phyloP scores from a whole-genome alignment of 1,140 invertebrate species.

The Meloidogyne exigua region DNA sequence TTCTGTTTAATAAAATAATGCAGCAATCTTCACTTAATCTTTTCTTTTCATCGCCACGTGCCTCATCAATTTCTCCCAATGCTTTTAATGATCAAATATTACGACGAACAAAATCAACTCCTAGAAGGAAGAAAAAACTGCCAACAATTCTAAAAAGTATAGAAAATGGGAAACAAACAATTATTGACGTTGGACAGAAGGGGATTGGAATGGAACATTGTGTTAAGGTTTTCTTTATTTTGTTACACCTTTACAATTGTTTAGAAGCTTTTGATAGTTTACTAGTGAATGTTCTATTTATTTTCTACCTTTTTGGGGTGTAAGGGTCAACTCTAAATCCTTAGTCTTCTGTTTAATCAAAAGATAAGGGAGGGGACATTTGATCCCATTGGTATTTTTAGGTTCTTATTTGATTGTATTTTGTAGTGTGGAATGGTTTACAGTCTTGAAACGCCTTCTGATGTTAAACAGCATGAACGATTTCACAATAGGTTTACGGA shows the following conservation, averaged over 20 bases:
- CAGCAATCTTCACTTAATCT: slow-evolving; percentile 15
- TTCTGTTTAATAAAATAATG: slow-evolving; percentile 6
- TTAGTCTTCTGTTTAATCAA: too few species aligned
- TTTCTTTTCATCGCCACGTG: slow-evolving; percentile 22
- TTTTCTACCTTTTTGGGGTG: background rate
- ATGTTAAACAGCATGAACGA: slow-evolving; percentile 31
- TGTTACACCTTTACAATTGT: too few species aligned
- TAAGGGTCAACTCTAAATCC: background rate
- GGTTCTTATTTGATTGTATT: slow-evolving; percentile 8
- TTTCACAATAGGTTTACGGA: slow-evolving; percentile 48
- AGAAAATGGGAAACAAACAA: slow-evolving; percentile 31
- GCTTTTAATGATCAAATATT: slow-evolving; percentile 9
- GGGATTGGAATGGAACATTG: slow-evolving; percentile 45
- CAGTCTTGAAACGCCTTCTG: slow-evolving; percentile 37
- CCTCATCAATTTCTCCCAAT: slow-evolving; percentile 20
- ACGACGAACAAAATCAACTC: slow-evolving; percentile 11
- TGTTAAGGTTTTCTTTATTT: slow-evolving; percentile 22
- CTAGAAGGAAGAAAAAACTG: slow-evolving; percentile 4
- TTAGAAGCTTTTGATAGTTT: too few species aligned
- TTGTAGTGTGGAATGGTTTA: slow-evolving; percentile 51
- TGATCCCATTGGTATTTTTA: background rate
- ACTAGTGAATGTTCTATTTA: too few species aligned
- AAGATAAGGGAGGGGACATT: background rate
- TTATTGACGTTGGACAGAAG: slow-evolving; percentile 48
- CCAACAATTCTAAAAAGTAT: slow-evolving; percentile 14